Evolutionary conservation across 1,140 invertebrate genomes (phyloP).

Genomic region (Onthophagus taurus): DNA sequence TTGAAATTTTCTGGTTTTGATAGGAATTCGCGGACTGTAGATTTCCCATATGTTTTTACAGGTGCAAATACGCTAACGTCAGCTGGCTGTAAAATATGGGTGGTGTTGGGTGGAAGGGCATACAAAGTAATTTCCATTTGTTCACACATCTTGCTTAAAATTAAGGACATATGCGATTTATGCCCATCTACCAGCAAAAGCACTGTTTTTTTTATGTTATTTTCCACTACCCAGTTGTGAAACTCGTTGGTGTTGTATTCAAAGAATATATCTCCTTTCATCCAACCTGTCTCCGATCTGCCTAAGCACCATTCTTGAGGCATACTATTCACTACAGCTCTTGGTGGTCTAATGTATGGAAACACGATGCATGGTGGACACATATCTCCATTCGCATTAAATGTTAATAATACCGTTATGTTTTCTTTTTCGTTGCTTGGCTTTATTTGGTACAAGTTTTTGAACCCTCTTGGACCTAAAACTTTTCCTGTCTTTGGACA

Average conservation of each 20-base stretch:
- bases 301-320: slow-evolving; percentile 25
- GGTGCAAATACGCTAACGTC: slow-evolving; percentile 33
- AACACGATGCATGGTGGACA: slow-evolving; percentile 33
- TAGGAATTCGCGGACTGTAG: too few species aligned
- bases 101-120: slow-evolving; percentile 22
- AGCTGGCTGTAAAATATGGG: slow-evolving; percentile 37
- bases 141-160: slow-evolving; percentile 19
- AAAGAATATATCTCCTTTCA: slow-evolving; percentile 36
- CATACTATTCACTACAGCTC: slow-evolving; percentile 12
- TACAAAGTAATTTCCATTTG: slow-evolving; percentile 9
- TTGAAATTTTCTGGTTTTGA: too few species aligned
- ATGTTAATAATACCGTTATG: slow-evolving; percentile 28
- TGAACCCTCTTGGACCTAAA: slow-evolving; percentile 26
- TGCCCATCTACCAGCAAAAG: slow-evolving; percentile 27
- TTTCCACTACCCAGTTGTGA: slow-evolving; percentile 20
- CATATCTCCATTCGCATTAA: slow-evolving; percentile 26
- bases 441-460: slow-evolving; percentile 23
- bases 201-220: slow-evolving; percentile 19
- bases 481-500: slow-evolving; percentile 28
- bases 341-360: slow-evolving; percentile 25
- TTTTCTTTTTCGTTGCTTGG: slow-evolving; percentile 21
- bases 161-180: slow-evolving; percentile 10
- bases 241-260: slow-evolving; percentile 37
- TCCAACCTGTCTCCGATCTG: slow-evolving; percentile 36
- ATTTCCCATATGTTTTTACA: slow-evolving; percentile 23